phyloP scores from a whole-genome alignment of 2,888 invertebrate genomes.

The Rutpela maculata region DNA sequence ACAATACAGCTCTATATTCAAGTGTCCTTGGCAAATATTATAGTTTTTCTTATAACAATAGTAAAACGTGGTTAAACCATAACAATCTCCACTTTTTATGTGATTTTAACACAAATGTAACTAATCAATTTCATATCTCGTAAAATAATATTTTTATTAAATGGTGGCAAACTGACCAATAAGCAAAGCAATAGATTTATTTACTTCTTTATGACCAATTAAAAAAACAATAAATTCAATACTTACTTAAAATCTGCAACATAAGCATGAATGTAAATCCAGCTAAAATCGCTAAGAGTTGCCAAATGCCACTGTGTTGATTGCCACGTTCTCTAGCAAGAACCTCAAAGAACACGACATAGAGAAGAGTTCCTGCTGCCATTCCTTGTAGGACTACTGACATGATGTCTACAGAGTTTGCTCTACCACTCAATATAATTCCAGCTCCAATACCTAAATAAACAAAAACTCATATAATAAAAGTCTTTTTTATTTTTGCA shows the following conservation, averaged over 20 bases:
- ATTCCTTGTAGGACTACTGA: conserved; percentile 81
- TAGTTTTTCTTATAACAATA: too few species aligned
- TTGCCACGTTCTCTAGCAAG: conserved; percentile 82
- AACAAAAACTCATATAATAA: too few species aligned
- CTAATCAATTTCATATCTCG: background rate
- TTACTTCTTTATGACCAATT: background rate
- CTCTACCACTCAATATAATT: conserved; percentile 75
- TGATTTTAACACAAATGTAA: background rate
- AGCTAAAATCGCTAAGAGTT: conserved; percentile 76
- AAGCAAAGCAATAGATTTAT: background rate
- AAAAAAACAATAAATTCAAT: conserved; percentile 12
- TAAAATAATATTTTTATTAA: background rate
- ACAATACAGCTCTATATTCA: too few species aligned
- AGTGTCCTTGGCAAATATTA: too few species aligned
- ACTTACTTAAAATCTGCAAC: conserved; percentile 73
- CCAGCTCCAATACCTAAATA: conserved; percentile 79
- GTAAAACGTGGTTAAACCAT: background rate
- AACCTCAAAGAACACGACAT: conserved; percentile 90
- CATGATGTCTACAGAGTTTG: conserved; percentile 71
- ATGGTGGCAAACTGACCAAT: background rate
- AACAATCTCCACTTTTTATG: background rate
- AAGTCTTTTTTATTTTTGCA: too few species aligned
- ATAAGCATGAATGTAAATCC: conserved; percentile 78
- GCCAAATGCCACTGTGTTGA: conserved; percentile 77
- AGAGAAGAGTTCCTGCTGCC: conserved; percentile 86